Evolutionary conservation across 2,113 vertebrate species (phyloP), one percentile per base, ranked within the genome.

Genomic region (Macroglossus sobrinus): DNA sequence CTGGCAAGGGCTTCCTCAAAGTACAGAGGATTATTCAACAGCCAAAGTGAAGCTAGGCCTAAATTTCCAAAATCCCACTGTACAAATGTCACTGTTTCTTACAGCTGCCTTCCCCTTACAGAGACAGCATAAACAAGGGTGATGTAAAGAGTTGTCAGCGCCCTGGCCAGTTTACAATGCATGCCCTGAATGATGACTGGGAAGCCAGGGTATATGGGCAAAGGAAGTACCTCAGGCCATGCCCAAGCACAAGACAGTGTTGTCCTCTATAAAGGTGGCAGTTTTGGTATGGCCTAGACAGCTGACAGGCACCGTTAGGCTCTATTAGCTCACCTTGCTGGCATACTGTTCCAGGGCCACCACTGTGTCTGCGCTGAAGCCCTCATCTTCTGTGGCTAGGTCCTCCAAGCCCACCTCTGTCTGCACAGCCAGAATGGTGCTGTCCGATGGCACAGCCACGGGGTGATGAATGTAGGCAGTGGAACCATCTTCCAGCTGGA

Each of bases 401-500:
- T 98, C 98, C 96, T 98, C 97, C 7, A 98, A 96, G 45, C 96
- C 97, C 33, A 97, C 72, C 96, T 98, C 98, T 40, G 98, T 96
- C 95, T 99, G 98, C 91, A 98, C 98, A 0, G 98, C 96, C 95
- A 99, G 97, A 95, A 98, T 96, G 91, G 98, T 93, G 97, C 98
- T 94, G 18, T 97, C 98, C 1, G 98, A 91, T 0, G 98, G 96
- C 97, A 98, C 0, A 1, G 98, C 47, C 63, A 96, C 92, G 14
- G 99, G 98, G 87, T 45, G 98, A 78, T 99, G 99, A 57, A 99
- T 98, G 91, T 98, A 99, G 76, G 99, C 99, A 11, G 99, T 99
- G 97, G 99, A 99, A 85, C 99, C 99, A 1, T 99, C 99, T 96
- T 99, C 99, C 61, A 99, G 97, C 95, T 99, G 98, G 68, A 99